These are phyloP conservation scores for Catocala sponsa DNA, from an alignment of 2,888 invertebrate species.

Conservation along the genomic window DNA sequence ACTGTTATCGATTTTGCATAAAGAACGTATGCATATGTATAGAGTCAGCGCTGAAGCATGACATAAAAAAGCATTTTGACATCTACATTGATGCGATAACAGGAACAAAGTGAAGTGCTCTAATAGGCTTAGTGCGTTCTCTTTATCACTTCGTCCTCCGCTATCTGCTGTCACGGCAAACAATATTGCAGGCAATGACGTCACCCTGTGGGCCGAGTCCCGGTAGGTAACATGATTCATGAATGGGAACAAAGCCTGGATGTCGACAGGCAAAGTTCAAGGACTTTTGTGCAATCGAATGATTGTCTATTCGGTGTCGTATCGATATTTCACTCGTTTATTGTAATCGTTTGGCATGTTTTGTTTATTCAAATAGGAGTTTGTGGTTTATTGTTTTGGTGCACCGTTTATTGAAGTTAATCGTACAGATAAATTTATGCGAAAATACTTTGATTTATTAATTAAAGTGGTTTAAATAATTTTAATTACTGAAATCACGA, in stretches of 20 bases:
- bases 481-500: no score
- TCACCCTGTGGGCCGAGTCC: slow-evolving; percentile 34
- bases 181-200: slow-evolving; percentile 45
- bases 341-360: no score
- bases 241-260: slow-evolving; percentile 25
- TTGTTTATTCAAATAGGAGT: no score
- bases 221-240: slow-evolving; percentile 28
- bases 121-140: slow-evolving; percentile 49
- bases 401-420: no score
- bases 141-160: slow-evolving; percentile 34
- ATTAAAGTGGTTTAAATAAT: no score
- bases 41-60: background rate
- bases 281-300: slow-evolving; percentile 30
- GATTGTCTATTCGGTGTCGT: slow-evolving; percentile 10
- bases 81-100: slow-evolving; percentile 36
- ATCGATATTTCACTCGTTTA: no score
- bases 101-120: slow-evolving; percentile 34
- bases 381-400: no score
- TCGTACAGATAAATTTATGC: no score
- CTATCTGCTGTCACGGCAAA: slow-evolving; percentile 38
- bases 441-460: no score
- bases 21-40: background rate
- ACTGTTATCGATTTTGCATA: background rate
- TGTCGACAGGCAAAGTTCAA: slow-evolving; percentile 30
- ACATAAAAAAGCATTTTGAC: slow-evolving; percentile 12